Conservation (phyloP, 2,113 vertebrate genomes). For the Thamnophis sirtalis region DNA sequence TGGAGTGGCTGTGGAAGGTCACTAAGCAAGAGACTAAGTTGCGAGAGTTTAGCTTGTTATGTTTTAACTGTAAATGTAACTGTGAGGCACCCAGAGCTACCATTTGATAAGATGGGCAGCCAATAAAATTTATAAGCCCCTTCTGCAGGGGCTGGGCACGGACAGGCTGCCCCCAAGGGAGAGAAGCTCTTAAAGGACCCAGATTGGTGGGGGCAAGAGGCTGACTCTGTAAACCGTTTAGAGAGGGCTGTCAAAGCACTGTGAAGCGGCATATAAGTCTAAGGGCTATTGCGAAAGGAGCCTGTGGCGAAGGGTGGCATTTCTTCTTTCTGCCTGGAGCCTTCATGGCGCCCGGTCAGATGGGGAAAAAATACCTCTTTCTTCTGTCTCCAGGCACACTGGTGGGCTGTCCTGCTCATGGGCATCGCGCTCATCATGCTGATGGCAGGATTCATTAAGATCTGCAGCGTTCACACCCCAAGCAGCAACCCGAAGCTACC, state of each 20-base stretch:
- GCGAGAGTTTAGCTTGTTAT: background rate
- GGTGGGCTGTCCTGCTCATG: slow-evolving; percentile 98
- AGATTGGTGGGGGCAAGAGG: too few species aligned
- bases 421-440: slow-evolving; percentile 96
- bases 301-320: background rate
- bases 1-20: background rate
- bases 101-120: background rate
- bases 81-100: background rate
- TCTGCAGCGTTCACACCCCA: slow-evolving; percentile 97
- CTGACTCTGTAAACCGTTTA: too few species aligned
- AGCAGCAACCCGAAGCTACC: slow-evolving; percentile 97
- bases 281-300: background rate
- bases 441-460: slow-evolving; percentile 98
- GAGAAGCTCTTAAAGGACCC: background rate
- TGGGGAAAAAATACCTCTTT: background rate
- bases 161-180: background rate
- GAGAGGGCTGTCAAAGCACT: too few species aligned
- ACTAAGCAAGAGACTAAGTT: background rate
- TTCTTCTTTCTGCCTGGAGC: background rate
- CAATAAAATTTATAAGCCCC: background rate
- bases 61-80: background rate
- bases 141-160: background rate
- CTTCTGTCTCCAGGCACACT: slow-evolving; percentile 74
- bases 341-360: background rate
- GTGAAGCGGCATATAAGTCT: too few species aligned